Percentiles rank a stretch among this genome's conserved stretches.
Evolutionary conservation across 2,888 invertebrate genomes (phyloP).

Genomic region (Hypercompe scribonia): DNA sequence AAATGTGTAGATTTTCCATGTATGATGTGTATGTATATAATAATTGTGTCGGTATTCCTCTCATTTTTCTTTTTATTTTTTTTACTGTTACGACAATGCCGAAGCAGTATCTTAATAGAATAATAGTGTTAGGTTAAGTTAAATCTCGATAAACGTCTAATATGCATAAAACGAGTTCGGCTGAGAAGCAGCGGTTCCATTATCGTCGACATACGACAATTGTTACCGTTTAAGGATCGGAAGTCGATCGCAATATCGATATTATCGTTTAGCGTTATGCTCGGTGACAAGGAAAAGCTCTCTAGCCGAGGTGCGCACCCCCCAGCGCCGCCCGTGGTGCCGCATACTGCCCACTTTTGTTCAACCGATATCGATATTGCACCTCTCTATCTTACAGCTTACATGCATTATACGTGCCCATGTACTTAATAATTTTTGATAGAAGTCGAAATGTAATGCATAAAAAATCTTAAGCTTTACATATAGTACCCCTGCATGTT

Average conservation of each 20-base stretch:
- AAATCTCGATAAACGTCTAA: constrained; percentile 56
- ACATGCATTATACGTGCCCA: constrained; percentile 24
- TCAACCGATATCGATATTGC: constrained; percentile 53
- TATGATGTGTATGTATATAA: background rate
- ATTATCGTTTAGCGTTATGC: constrained; percentile 85
- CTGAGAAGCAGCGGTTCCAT: constrained; percentile 67
- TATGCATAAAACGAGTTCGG: constrained; percentile 69
- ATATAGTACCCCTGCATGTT: background rate
- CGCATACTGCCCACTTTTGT: constrained; percentile 54
- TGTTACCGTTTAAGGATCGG: constrained; percentile 80
- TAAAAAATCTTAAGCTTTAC: background rate
- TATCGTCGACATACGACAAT: constrained; percentile 78
- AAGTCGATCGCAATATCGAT: constrained; percentile 77
- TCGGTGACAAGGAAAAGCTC: constrained; percentile 84
- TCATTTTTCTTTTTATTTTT: background rate
- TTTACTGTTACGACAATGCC: background rate
- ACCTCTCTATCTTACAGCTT: constrained; percentile 51
- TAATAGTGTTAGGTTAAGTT: constrained; percentile 38
- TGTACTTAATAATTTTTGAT: background rate
- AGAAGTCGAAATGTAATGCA: background rate
- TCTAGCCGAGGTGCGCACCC: constrained; percentile 64
- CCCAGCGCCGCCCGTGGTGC: constrained; percentile 67
- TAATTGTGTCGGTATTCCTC: background rate
- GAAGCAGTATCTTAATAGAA: background rate
- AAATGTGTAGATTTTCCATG: background rate